phyloP scores from a whole-genome alignment of 2,888 invertebrate genomes.

The Celastrina argiolus region DNA sequence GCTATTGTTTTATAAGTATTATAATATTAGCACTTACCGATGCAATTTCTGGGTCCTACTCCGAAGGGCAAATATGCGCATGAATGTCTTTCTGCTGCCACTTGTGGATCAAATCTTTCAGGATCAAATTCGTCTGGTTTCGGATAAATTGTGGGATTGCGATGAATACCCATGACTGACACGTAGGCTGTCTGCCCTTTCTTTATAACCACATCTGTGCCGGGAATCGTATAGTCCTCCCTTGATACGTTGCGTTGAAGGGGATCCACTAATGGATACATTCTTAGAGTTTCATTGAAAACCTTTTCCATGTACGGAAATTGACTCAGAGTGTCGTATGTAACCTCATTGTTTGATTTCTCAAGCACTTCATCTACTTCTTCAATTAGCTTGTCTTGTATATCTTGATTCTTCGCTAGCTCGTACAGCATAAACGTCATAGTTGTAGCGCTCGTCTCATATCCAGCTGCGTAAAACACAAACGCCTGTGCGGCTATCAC shows the following conservation, averaged over 20 bases:
- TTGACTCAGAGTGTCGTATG: slow-evolving; percentile 53
- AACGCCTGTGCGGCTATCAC: slow-evolving; percentile 22
- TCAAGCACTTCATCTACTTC: slow-evolving; percentile 48
- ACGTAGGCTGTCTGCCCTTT: neutral
- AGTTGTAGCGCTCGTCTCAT: slow-evolving; percentile 62
- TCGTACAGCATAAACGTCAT: slow-evolving; percentile 52
- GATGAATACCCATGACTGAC: slow-evolving; percentile 36
- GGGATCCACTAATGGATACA: slow-evolving; percentile 16
- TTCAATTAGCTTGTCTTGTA: slow-evolving; percentile 50
- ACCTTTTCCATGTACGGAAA: slow-evolving; percentile 60
- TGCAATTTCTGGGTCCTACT: slow-evolving; percentile 54
- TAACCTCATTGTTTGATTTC: slow-evolving; percentile 46
- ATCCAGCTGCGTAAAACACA: slow-evolving; percentile 56
- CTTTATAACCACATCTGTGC: slow-evolving; percentile 36
- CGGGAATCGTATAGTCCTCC: slow-evolving; percentile 6
- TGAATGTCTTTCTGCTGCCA: slow-evolving; percentile 43
- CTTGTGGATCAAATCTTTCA: slow-evolving; percentile 56
- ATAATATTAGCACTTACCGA: slow-evolving; percentile 46
- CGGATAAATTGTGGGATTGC: slow-evolving; percentile 56
- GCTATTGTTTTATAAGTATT: neutral
- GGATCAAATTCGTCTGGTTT: slow-evolving; percentile 66
- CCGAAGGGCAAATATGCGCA: slow-evolving; percentile 62
- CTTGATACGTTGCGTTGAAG: slow-evolving; percentile 8
- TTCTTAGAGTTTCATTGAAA: slow-evolving; percentile 39
- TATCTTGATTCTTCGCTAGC: slow-evolving; percentile 50